These are phyloP conservation scores for Pachypsylla venusta DNA, from an alignment of 1,140 invertebrate genomes.

Conservation along the genomic window DNA sequence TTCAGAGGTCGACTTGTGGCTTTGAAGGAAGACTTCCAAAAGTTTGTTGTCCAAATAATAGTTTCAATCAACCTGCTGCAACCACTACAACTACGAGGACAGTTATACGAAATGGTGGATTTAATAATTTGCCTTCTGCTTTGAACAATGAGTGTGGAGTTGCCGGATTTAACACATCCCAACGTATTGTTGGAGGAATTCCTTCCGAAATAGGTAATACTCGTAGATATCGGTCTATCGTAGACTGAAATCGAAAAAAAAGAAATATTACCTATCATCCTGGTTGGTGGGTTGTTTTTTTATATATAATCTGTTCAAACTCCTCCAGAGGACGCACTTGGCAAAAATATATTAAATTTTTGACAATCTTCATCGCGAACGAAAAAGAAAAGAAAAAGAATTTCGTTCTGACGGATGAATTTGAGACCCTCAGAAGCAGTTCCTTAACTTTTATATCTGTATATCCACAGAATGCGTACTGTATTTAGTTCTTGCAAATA, in stretches of 20 bases:
- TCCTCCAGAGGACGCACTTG: not conserved
- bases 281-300: not conserved
- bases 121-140: not conserved
- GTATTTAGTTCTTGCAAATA: no score
- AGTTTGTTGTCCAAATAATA: not conserved
- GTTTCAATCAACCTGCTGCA: not conserved
- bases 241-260: no score
- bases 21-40: not conserved
- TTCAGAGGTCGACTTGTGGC: not conserved
- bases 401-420: no score
- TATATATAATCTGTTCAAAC: not conserved
- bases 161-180: not conserved
- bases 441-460: no score
- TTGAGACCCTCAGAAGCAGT: no score
- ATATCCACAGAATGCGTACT: no score
- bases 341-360: not conserved
- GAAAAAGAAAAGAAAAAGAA: no score
- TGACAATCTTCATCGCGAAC: not conserved
- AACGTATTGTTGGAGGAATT: not conserved
- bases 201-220: not conserved
- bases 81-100: not conserved
- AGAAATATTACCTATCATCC: no score
- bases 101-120: not conserved
- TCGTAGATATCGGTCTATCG: not conserved
- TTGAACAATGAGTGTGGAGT: not conserved